Evolutionary conservation across 2,888 invertebrate genomes (phyloP).

Genomic region (Drosophila atripex): DNA sequence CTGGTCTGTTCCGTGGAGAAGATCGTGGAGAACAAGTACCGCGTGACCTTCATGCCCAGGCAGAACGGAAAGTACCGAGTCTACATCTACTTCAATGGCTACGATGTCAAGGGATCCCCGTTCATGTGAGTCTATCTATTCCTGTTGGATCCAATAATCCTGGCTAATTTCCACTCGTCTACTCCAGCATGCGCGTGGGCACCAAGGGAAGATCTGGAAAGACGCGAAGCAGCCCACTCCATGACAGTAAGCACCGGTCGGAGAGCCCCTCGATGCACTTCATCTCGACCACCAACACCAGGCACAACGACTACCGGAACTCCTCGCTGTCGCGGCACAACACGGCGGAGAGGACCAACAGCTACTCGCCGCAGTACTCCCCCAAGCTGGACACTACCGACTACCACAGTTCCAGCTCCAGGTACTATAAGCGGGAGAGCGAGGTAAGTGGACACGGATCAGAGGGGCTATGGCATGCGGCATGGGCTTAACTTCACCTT

Average conservation of each 20-base stretch:
- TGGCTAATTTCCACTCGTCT: rapidly evolving
- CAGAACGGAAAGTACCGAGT: conserved; percentile 92
- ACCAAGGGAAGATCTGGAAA: conserved; percentile 87
- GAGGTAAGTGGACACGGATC: conserved; percentile 78
- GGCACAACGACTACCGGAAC: conserved; percentile 83
- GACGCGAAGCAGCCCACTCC: conserved; percentile 85
- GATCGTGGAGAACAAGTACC: conserved; percentile 90
- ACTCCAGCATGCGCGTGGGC: conserved; percentile 88
- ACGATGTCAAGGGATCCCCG: conserved; percentile 92
- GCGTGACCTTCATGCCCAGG: conserved; percentile 91
- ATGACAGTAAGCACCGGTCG: conserved; percentile 85
- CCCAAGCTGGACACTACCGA: conserved; percentile 81
- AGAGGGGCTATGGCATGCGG: conserved; percentile 42
- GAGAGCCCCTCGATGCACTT: conserved; percentile 84
- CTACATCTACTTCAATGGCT: conserved; percentile 97
- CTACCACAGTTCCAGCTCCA: conserved; percentile 81
- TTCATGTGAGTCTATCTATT: conserved; percentile 85
- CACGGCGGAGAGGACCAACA: conserved; percentile 76
- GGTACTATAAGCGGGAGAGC: conserved; percentile 83
- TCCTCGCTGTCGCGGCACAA: conserved; percentile 75
- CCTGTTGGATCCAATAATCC: neutral
- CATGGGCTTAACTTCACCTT: conserved; percentile 50
- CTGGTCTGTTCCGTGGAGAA: conserved; percentile 92
- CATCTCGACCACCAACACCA: conserved; percentile 79
- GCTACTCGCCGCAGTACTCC: conserved; percentile 83